Conservation (phyloP, 2,888 invertebrate genomes). For the Caprella mutica region DNA sequence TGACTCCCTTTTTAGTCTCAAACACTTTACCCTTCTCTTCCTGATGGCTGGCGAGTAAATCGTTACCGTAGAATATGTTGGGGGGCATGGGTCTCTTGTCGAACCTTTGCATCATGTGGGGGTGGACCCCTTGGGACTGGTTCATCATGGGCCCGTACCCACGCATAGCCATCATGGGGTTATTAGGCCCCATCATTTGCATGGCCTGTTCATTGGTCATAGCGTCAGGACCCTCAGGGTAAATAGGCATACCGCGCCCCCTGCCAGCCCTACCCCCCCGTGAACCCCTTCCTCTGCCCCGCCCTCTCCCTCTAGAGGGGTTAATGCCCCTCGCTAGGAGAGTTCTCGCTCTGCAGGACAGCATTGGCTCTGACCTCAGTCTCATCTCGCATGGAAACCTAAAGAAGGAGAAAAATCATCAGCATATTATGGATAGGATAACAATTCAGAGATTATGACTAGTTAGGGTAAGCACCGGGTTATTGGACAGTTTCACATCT, state of each 20-base stretch:
- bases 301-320: slow-evolving; percentile 17
- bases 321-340: slow-evolving; percentile 29
- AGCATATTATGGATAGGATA: too few species aligned
- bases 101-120: too few species aligned
- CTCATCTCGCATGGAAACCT: slow-evolving; percentile 79
- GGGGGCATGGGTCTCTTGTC: too few species aligned
- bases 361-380: slow-evolving; percentile 68
- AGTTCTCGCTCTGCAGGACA: slow-evolving; percentile 52
- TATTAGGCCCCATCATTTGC: too few species aligned
- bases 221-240: neutral
- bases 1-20: neutral
- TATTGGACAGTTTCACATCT: too few species aligned
- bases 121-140: neutral
- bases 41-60: too few species aligned
- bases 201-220: too few species aligned
- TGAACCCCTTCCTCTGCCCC: slow-evolving; percentile 12
- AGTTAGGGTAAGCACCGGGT: too few species aligned
- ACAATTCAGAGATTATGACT: too few species aligned
- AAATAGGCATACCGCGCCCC: slow-evolving; percentile 7
- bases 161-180: slow-evolving; percentile 7
- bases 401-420: slow-evolving; percentile 38
- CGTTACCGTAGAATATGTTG: too few species aligned
- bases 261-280: slow-evolving; percentile 15
- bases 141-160: neutral
- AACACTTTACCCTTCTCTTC: neutral